These are phyloP conservation scores for Eulithis prunata DNA, from an alignment of 2,888 invertebrate genomes.

Conservation along the genomic window DNA sequence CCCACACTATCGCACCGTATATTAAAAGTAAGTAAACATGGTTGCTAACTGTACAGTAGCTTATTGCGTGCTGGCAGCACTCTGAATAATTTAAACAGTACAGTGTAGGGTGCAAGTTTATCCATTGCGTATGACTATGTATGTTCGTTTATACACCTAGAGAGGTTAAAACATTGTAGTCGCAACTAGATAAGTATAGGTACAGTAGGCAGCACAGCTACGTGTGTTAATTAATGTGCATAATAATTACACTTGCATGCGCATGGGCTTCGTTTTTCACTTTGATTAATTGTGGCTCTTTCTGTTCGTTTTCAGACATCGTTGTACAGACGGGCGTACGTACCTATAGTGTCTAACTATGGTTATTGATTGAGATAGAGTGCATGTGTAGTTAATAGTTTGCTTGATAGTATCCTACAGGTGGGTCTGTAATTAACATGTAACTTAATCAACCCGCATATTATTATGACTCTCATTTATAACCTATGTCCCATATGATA, in stretches of 20 bases:
- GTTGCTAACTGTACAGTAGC: conserved; percentile 26
- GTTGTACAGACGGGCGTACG: conserved; percentile 37
- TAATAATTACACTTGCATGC: conserved; percentile 81
- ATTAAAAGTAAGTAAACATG: conserved; percentile 19
- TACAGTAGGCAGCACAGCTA: conserved; percentile 23
- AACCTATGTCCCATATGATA: not conserved
- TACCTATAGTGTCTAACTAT: not conserved
- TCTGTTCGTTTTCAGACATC: conserved; percentile 67
- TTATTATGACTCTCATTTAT: not conserved
- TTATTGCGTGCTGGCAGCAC: conserved; percentile 64
- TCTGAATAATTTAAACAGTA: conserved; percentile 72
- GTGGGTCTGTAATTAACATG: conserved; percentile 27
- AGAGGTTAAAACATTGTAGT: conserved; percentile 8
- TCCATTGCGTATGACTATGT: not conserved
- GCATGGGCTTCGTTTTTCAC: conserved; percentile 81
- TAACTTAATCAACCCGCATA: conserved; percentile 12
- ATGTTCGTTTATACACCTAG: conserved; percentile 23
- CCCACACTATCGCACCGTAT: conserved; percentile 18
- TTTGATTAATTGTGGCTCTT: conserved; percentile 78
- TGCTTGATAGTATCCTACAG: conserved; percentile 19
- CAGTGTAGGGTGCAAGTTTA: conserved; percentile 31
- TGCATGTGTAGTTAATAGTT: conserved; percentile 25
- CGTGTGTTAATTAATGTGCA: conserved; percentile 80
- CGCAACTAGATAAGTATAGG: not conserved
- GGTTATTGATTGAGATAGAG: conserved; percentile 26